These are phyloP conservation scores for Helobdella robusta DNA, from an alignment of 2,888 invertebrate genomes.

Conservation along the genomic window DNA sequence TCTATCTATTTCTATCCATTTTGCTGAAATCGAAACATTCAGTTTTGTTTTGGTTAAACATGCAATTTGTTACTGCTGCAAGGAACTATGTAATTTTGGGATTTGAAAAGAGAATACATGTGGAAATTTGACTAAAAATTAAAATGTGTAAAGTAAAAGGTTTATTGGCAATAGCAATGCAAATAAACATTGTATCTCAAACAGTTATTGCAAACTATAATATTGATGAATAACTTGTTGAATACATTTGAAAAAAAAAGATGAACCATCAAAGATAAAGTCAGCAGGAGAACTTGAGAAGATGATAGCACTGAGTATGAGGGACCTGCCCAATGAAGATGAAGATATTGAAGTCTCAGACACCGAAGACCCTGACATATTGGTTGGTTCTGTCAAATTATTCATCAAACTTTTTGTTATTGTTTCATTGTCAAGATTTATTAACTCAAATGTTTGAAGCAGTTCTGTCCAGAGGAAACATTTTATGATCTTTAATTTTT, in stretches of 20 bases:
- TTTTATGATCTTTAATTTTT: neutral
- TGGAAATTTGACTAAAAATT: no score
- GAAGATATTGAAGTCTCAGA: conserved; percentile 61
- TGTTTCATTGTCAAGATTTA: no score
- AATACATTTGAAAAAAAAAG: neutral
- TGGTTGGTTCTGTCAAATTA: conserved; percentile 50
- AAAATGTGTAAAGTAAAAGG: no score
- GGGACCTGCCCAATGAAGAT: conserved; percentile 67
- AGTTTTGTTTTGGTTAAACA: no score
- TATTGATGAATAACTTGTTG: neutral
- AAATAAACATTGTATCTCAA: neutral
- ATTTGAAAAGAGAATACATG: no score
- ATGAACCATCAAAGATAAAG: neutral
- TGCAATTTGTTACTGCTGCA: no score
- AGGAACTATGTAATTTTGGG: no score
- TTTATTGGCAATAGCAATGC: neutral
- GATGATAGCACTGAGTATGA: conserved; percentile 63
- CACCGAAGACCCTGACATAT: conserved; percentile 57
- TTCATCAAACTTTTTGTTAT: no score
- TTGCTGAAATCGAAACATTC: no score
- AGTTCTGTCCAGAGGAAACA: no score
- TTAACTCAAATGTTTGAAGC: no score
- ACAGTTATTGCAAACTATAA: neutral
- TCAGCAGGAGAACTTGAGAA: conserved; percentile 36
- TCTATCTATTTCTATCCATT: neutral